A percentile compares a stretch with the other conserved stretches of the same genome.
Evolutionary conservation across 2,113 vertebrate species (phyloP).

Genomic region (Melanerpes formicivorus): DNA sequence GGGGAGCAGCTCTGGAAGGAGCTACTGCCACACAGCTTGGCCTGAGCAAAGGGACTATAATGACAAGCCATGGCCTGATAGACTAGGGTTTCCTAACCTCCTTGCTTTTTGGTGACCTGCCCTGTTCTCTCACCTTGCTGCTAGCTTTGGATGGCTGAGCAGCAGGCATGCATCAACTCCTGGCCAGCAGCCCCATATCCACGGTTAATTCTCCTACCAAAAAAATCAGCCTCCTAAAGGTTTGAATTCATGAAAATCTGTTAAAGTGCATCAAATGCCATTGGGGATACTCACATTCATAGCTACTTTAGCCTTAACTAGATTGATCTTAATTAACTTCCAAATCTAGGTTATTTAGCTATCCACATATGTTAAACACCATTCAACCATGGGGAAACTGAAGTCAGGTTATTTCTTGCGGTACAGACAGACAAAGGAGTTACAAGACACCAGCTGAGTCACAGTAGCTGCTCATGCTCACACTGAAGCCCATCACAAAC

Average conservation of each 20-base stretch:
- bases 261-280: background rate
- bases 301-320: background rate
- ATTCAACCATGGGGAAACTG: background rate
- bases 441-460: background rate
- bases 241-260: background rate
- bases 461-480: background rate
- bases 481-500: background rate
- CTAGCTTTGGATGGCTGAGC: background rate
- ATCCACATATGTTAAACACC: background rate
- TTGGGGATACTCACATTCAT: background rate
- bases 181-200: background rate
- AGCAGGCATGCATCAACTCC: background rate
- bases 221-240: background rate
- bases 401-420: background rate
- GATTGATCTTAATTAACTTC: background rate
- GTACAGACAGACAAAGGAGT: background rate
- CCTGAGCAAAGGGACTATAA: background rate
- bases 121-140: background rate
- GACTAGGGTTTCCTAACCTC: background rate
- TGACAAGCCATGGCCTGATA: background rate
- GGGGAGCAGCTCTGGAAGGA: background rate
- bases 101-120: background rate
- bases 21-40: background rate
- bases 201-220: background rate
- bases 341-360: background rate